phyloP scores from a whole-genome alignment of 2,113 vertebrate genomes.

The Callocephalon fimbriatum region DNA sequence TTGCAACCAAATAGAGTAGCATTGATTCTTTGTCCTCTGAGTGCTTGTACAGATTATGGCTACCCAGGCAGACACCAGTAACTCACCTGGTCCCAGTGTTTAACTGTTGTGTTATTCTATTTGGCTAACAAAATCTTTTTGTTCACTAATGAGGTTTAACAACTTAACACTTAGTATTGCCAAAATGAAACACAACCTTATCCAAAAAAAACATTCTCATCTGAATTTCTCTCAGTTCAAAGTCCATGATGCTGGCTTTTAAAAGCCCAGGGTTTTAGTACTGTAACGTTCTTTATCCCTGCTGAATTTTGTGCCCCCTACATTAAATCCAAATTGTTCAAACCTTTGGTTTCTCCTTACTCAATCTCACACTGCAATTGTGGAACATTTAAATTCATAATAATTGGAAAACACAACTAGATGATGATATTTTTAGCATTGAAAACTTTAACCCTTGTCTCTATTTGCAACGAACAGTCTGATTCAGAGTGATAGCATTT shows the following conservation, averaged over 20 bases:
- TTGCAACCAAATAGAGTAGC: neutral
- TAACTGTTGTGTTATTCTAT: neutral
- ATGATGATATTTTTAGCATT: accelerated
- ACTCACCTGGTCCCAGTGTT: neutral
- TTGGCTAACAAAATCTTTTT: neutral
- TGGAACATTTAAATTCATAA: neutral
- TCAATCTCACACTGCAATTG: neutral
- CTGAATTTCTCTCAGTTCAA: neutral
- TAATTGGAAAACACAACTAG: neutral
- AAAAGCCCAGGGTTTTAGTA: neutral
- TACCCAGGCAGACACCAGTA: neutral
- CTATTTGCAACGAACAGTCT: neutral
- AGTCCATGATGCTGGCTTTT: neutral
- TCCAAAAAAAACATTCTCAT: neutral
- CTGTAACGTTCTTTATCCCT: neutral
- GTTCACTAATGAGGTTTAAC: neutral
- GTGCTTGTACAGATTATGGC: neutral
- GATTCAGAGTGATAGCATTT: neutral
- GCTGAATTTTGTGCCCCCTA: neutral
- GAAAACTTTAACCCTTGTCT: neutral
- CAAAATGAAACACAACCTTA: neutral
- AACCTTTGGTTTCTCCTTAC: neutral
- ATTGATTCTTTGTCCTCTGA: neutral
- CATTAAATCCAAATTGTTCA: neutral
- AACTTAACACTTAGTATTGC: neutral